phyloP scores from a whole-genome alignment of 2,888 invertebrate species.

The Eupeodes latifasciatus region DNA sequence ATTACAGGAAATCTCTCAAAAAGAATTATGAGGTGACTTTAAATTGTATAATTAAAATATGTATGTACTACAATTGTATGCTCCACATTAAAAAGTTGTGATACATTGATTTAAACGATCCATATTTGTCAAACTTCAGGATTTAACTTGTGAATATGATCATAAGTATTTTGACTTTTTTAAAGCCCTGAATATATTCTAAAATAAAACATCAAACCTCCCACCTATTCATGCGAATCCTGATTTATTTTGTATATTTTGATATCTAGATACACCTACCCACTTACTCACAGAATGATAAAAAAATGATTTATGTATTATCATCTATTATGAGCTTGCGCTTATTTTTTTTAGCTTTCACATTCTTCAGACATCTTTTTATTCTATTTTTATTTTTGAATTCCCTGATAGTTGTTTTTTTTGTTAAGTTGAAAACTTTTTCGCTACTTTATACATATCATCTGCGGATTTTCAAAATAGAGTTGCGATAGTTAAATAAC shows the following conservation, averaged over 20 bases:
- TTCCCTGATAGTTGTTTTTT: conserved; percentile 51
- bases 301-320: conserved; percentile 69
- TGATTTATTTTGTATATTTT: background rate
- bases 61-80: background rate
- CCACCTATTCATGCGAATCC: conserved; percentile 39
- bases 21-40: no score
- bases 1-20: no score
- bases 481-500: conserved; percentile 76
- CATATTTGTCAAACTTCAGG: conserved; percentile 27
- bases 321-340: conserved; percentile 67
- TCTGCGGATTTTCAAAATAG: conserved; percentile 76
- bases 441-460: conserved; percentile 76
- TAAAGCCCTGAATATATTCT: conserved; percentile 30
- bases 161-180: conserved; percentile 23
- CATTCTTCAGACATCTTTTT: conserved; percentile 51
- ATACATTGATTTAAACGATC: conserved; percentile 30
- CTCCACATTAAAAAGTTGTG: conserved; percentile 13
- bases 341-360: conserved; percentile 57
- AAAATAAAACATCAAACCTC: conserved; percentile 16
- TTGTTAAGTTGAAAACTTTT: conserved; percentile 69
- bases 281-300: background rate
- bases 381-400: conserved; percentile 38
- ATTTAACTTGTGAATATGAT: conserved; percentile 16
- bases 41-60: no score
- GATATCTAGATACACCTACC: conserved; percentile 13